Base-by-base conservation (phyloP, 2,113 vertebrate genomes). In the Semnornis frantzii region DNA sequence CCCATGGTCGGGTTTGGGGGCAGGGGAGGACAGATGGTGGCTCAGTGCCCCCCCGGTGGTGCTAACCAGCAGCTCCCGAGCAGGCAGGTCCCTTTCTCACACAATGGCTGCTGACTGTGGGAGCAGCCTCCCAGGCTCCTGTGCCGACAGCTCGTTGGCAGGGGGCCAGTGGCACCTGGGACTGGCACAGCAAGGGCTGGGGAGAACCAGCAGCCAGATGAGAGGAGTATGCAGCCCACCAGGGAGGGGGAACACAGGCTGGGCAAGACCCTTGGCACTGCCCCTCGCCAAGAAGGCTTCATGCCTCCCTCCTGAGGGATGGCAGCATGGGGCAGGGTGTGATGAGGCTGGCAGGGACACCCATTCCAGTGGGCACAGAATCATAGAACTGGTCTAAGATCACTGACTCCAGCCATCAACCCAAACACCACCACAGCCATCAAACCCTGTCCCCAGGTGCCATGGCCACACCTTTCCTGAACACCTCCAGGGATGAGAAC, bases 51-150 rank as follows among this genome's bases (percentile, higher is more conserved):
- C 37, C 46, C 1, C 9, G 1, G 74, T 71, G 3, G 86, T 5
- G 70, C 83, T 73, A 73, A 81, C 62, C 89, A 15, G 2, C 15
- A 3, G 86, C 83, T 87, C 52, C 63, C 8, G n/a, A 27, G 9
- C 21, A 18, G 37, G 69, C 75, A 3, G 82, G 7, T 88, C 77
- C 71, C 27, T 59, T 72, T n/a, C 28, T 73, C 87, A 64, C 82
- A 57, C 80, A 70, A 94, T 77, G 93, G 96, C 95, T 71, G 55
- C 80, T 79, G 94, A 70, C 92, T 93, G 95, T 86, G 90, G 72
- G 78, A 85, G 94, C 77, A 81, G 91, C 68, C 71, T 78, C 14
- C 55, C 8, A 50, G 86, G 92, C 87, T 74, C 96, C 94, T 17
- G 92, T 34, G 48, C 62, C 44, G 86, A 93, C 95, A 95, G 95